Conservation (phyloP, 2,113 vertebrate genomes). For the Leptocoma aspasia region DNA sequence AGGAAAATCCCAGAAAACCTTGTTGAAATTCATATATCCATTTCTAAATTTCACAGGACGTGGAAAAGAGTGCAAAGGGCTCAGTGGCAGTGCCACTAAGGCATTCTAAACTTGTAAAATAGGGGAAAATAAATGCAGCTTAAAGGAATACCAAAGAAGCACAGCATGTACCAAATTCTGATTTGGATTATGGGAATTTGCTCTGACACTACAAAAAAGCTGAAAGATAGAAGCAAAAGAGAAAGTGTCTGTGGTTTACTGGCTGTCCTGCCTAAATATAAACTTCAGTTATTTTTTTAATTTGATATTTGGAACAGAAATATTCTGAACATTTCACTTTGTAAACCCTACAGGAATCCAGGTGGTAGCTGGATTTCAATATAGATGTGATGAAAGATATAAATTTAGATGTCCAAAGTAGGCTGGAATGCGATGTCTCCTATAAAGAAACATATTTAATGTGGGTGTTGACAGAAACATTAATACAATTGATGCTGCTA, state of each 20-base stretch:
- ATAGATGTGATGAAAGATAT: conserved; percentile 15
- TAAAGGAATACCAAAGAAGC: not conserved
- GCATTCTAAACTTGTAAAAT: not conserved
- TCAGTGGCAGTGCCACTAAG: not conserved
- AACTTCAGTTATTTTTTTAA: conserved; percentile 21
- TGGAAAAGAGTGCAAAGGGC: not conserved
- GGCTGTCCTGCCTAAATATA: conserved; percentile 46
- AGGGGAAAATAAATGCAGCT: not conserved
- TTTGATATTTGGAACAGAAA: conserved; percentile 20
- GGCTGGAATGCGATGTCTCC: conserved; percentile 24
- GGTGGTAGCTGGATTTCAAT: conserved; percentile 33
- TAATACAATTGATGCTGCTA: conserved; percentile 27
- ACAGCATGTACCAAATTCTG: not conserved
- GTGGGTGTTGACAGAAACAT: conserved; percentile 31
- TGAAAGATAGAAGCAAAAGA: not conserved
- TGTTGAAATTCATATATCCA: not conserved
- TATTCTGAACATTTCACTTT: conserved; percentile 5
- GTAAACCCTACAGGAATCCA: not conserved
- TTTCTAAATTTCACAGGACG: not conserved
- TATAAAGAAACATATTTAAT: conserved; percentile 28
- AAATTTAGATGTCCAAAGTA: conserved; percentile 40
- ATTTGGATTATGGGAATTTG: not conserved
- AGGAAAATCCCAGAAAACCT: not conserved
- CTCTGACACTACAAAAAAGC: not conserved
- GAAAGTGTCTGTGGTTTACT: not conserved